Evolutionary conservation across 2,888 invertebrate species (phyloP).

Genomic region (Caenorhabditis drosophilae): DNA sequence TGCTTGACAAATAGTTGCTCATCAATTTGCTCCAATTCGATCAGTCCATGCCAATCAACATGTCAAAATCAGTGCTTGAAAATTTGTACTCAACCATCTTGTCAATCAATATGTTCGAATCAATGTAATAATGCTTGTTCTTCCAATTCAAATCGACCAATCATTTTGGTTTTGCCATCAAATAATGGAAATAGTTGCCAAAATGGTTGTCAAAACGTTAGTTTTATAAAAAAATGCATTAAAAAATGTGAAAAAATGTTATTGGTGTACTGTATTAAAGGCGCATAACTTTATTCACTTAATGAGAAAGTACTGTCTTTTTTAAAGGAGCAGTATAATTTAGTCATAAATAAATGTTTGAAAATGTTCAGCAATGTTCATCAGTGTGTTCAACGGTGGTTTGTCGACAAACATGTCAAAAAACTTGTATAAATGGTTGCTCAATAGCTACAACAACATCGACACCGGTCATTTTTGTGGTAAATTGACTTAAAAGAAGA

Average conservation of each 20-base stretch:
- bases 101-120: constrained; percentile 1
- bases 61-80: background rate
- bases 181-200: constrained; percentile 18
- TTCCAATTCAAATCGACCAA: background rate
- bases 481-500: too few species aligned
- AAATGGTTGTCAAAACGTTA: constrained; percentile 25
- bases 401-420: constrained; percentile 31
- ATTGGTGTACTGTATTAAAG: background rate
- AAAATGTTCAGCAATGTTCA: constrained; percentile 27
- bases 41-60: too few species aligned
- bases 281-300: background rate
- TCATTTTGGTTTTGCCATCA: constrained; percentile 13
- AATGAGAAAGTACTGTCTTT: background rate
- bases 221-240: too few species aligned
- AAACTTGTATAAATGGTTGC: constrained; percentile 17
- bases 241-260: background rate
- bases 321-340: too few species aligned
- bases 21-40: too few species aligned
- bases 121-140: constrained; percentile 20
- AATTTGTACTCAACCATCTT: background rate
- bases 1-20: background rate
- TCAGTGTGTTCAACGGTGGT: constrained; percentile 16
- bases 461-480: constrained; percentile 6
- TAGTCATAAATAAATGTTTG: too few species aligned
- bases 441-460: background rate